A percentile compares a stretch with the other conserved stretches of the same genome.
Evolutionary conservation across 2,888 invertebrate species (phyloP).

Genomic region (Eudasyphora cyanicolor): DNA sequence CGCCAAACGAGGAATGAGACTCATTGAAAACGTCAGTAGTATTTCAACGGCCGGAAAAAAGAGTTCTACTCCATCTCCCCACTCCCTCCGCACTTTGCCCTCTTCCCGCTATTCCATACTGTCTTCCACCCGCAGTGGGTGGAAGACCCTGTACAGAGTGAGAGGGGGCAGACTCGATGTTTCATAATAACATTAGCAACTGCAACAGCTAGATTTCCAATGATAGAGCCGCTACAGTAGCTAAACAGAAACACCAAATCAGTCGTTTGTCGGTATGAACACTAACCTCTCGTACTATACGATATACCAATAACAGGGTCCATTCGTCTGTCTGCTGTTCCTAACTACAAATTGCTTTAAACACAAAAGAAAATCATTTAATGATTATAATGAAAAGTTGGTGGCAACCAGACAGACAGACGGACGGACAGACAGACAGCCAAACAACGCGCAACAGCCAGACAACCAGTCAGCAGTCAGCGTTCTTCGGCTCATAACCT

Average conservation of each 20-base stretch:
- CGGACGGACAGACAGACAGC: neutral
- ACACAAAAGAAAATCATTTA: conserved; percentile 26
- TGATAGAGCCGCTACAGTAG: conserved; percentile 44
- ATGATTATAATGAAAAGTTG: conserved; percentile 42
- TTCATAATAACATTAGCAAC: conserved; percentile 5
- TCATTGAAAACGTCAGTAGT: conserved; percentile 36
- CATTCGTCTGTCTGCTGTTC: too few relatives aligned
- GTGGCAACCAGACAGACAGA: neutral
- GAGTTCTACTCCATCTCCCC: neutral
- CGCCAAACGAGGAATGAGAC: conserved; percentile 24
- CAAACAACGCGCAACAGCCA: too few relatives aligned
- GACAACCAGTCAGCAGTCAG: conserved; percentile 12
- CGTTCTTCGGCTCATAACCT: conserved; percentile 51
- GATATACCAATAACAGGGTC: too few relatives aligned
- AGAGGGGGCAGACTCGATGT: neutral
- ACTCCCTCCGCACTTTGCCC: neutral
- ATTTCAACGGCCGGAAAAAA: conserved; percentile 20
- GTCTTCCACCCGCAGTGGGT: neutral
- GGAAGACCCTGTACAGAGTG: neutral
- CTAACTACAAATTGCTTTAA: conserved; percentile 3
- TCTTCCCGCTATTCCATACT: neutral
- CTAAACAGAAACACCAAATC: conserved; percentile 2
- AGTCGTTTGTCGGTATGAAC: neutral
- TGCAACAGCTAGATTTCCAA: conserved; percentile 22
- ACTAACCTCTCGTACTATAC: conserved; percentile 10